Conservation (phyloP, 2,888 invertebrate species). For the Lithosia quadra region DNA sequence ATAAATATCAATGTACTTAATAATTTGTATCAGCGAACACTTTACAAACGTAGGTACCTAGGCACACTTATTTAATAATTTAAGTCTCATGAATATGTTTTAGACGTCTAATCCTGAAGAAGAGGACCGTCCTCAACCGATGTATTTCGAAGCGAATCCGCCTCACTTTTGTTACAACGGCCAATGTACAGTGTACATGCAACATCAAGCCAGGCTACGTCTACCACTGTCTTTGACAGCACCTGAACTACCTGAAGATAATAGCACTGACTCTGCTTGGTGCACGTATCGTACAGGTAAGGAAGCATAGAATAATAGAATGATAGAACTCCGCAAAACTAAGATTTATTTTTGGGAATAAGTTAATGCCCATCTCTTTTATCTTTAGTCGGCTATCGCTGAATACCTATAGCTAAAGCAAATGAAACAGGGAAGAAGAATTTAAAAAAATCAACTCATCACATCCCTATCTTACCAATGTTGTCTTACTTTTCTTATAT, state of each 20-base stretch:
- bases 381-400: too few species aligned
- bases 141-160: slow-evolving; percentile 69
- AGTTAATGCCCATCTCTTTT: too few species aligned
- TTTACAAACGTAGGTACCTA: neutral
- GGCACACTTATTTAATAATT: neutral
- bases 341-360: too few species aligned
- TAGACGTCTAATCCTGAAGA: slow-evolving; percentile 57
- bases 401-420: too few species aligned
- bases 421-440: too few species aligned
- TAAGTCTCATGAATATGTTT: neutral
- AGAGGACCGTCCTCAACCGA: slow-evolving; percentile 34
- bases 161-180: slow-evolving; percentile 80
- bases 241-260: slow-evolving; percentile 67
- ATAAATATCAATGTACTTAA: neutral
- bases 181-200: slow-evolving; percentile 79
- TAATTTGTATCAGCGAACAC: neutral
- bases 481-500: too few species aligned
- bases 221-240: slow-evolving; percentile 74
- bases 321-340: too few species aligned
- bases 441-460: too few species aligned
- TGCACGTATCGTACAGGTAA: slow-evolving; percentile 88
- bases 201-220: slow-evolving; percentile 70
- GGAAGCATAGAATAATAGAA: neutral
- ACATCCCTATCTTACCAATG: too few species aligned
- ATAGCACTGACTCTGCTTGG: slow-evolving; percentile 82